These are phyloP conservation scores for Rotaria macrura DNA, from an alignment of 2,888 invertebrate genomes.

Conservation along the genomic window DNA sequence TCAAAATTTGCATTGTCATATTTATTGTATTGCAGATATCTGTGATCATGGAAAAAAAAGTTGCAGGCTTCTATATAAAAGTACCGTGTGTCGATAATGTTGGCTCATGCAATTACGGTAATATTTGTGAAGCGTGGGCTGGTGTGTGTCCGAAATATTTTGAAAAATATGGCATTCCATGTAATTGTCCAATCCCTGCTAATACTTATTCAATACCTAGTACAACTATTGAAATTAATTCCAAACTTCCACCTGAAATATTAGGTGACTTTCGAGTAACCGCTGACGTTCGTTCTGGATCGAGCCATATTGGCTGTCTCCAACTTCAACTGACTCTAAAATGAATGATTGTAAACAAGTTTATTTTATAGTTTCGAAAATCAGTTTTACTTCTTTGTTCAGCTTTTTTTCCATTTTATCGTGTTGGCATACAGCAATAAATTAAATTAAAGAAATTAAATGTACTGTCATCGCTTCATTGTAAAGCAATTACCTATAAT, in stretches of 20 bases:
- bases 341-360: no score
- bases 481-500: no score
- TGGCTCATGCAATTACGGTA: slow-evolving; percentile 31
- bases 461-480: no score
- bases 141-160: slow-evolving; percentile 31
- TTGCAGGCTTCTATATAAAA: slow-evolving; percentile 30
- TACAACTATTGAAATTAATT: neutral
- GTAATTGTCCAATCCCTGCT: slow-evolving; percentile 30
- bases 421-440: neutral
- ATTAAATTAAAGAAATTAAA: neutral
- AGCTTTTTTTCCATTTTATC: no score
- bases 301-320: slow-evolving; percentile 26
- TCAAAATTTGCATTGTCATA: neutral
- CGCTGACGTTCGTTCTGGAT: neutral
- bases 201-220: neutral
- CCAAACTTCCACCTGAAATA: neutral
- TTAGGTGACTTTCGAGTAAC: neutral
- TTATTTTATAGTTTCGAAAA: neutral
- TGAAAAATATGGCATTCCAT: slow-evolving; percentile 24
- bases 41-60: slow-evolving; percentile 22
- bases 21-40: neutral
- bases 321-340: neutral
- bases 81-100: slow-evolving; percentile 32
- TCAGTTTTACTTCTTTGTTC: no score
- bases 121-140: slow-evolving; percentile 25